Percentiles rank a stretch among this genome's conserved stretches.
Evolutionary conservation across 2,113 vertebrate species (phyloP).

Genomic region (Conger conger): DNA sequence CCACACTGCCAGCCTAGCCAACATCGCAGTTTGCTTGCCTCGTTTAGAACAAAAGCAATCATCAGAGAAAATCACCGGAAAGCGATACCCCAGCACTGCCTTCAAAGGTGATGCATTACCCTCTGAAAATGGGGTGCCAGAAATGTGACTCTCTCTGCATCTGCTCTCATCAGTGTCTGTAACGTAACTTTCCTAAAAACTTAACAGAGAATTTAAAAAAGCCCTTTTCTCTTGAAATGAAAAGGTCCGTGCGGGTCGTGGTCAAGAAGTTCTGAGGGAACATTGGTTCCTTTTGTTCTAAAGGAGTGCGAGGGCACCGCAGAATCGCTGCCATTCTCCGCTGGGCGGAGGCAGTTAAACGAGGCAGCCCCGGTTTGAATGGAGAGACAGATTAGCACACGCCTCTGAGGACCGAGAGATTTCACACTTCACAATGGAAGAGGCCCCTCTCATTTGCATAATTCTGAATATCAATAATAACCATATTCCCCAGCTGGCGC

Average conservation of each 20-base stretch:
- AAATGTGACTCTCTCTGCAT: background rate
- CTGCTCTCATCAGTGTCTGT: background rate
- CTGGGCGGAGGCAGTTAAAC: background rate
- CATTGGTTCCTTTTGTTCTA: slow-evolving; percentile 5
- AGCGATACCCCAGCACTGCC: background rate
- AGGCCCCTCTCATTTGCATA: slow-evolving; percentile 1
- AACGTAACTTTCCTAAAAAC: background rate
- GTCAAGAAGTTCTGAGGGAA: background rate
- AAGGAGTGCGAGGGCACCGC: background rate
- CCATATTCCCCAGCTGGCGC: background rate
- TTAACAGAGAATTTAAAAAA: background rate
- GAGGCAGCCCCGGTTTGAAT: slow-evolving; percentile 1
- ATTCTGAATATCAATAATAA: slow-evolving; percentile 7
- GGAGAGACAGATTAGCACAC: slow-evolving; percentile 5
- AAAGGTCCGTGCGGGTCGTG: background rate
- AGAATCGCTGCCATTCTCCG: background rate
- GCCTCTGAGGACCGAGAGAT: background rate
- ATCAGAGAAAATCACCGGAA: background rate
- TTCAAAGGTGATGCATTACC: background rate
- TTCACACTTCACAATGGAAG: background rate
- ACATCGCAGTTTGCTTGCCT: background rate
- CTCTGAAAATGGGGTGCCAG: background rate
- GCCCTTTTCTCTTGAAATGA: background rate
- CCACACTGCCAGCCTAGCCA: background rate
- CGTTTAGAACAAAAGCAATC: background rate